Base-by-base conservation (phyloP, 2,113 vertebrate species). In the Astur gentilis region DNA sequence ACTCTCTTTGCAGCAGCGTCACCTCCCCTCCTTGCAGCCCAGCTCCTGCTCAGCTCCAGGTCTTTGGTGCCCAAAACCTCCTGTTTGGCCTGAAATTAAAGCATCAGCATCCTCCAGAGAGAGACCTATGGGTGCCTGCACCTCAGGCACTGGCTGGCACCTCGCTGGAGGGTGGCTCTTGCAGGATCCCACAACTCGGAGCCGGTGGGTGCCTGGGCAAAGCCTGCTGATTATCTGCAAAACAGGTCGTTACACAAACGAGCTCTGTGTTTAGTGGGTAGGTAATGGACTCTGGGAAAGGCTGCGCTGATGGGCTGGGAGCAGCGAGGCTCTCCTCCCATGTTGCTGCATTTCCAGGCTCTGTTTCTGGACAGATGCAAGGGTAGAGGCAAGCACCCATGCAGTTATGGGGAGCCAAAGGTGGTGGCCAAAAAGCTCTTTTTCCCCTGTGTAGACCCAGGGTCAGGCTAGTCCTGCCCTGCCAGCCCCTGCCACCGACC, bases 51-150 rank as follows among this genome's bases (percentile, higher is more conserved):
- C 65, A 9, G 34, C 23, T 64, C 80, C 50, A 16, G n/a, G 6
- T 3, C 12, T 55, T 31, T 2, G 5, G 42, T 26, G 11, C 26
- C 81, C 83, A 34, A 50, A 26, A 4, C 7, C 19, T 60, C 29
- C 21, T 1, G 3, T 21, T 16, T 40, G 6, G 15, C 52, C 50
- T 9, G 52, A 44, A n/a, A 54, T 19, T 5, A 40, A 44, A 9
- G 8, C 11, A 15, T 1, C 1, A 13, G 40, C 64, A 47, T 18
- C 31, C 21, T 19, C n/a, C 0, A 4, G 61, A 58, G 62, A 44
- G 22, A 0, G 3, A 57, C 8, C 16, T 8, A 20, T 1, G 20
- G 26, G 49, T 40, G 27, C 21, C 70, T 3, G 34, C 13, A 6
- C 15, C 76, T 11, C 4, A 0, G 26, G 45, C 18, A 12, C 0